Base-by-base conservation (phyloP, 2,113 vertebrate genomes). In the Rhea pennata region DNA sequence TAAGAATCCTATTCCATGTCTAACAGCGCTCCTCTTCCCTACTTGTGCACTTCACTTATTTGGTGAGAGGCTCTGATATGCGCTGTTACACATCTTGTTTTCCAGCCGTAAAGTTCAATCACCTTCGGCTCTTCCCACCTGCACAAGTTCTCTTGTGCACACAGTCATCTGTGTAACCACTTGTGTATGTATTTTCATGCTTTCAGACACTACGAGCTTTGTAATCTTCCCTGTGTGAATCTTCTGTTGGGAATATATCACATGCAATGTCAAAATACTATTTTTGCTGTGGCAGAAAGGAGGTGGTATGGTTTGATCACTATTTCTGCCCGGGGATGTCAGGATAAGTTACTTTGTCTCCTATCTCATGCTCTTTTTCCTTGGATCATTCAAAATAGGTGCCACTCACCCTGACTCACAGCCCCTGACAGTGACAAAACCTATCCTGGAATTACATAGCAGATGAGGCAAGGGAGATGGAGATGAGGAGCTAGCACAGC, bases 401-500 rank as follows among this genome's bases (percentile, higher is more conserved):
- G 71, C 27, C 61, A 33, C 72, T 84, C n/a, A 75, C 33, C 36
- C 84, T 91, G 84, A 75, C 80, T 92, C 39, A 50, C 58, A 93
- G 93, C 61, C 54, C 62, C 78, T 6, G 4, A 61, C 87, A 92
- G 89, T 67, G 51, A 90, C 66, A 93, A 92, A 93, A 59, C n/a
- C 39, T 71, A 29, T 81, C 62, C 65, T 91, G 82, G 84, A 93
- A 84, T 73, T 82, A 42, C 70, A 77, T 69, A 89, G 94, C 50
- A 88, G 70, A 85, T 67, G 61, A 39, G 40, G 89, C 26, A 48
- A 79, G 93, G 39, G 69, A 58, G n/a, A 58, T 93, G 73, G 90
- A 74, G 71, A 83, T 69, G 67, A 81, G 65, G 62, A 94, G 74
- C 95, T 95, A 88, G 77, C 83, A 94, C 88, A 94, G 88, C 88